phyloP scores from a whole-genome alignment of 2,113 vertebrate species.

The Casuarius casuarius region DNA sequence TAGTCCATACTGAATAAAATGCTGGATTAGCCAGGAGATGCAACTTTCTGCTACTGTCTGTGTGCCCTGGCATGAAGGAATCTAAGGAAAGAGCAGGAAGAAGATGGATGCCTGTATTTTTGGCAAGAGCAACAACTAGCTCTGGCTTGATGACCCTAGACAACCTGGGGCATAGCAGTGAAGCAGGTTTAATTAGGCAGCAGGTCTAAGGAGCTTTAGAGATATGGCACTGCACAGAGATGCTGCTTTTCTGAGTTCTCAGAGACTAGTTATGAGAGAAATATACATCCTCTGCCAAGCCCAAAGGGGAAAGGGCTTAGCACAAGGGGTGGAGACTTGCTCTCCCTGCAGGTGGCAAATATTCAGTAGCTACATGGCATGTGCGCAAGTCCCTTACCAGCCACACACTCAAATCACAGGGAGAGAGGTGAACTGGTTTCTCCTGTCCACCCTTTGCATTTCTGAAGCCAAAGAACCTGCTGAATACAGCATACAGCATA shows the following conservation, averaged over 20 bases:
- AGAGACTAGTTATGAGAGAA: not conserved
- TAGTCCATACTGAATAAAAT: slow-evolving; percentile 7
- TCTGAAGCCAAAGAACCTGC: not conserved
- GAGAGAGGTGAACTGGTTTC: not conserved
- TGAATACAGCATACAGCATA: not conserved
- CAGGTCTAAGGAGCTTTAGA: not conserved
- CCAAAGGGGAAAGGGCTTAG: slow-evolving; percentile 16
- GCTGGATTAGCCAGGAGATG: slow-evolving; percentile 16
- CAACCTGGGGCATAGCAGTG: slow-evolving; percentile 49
- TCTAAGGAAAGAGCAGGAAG: slow-evolving; percentile 13
- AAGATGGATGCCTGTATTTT: not conserved
- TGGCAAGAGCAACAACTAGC: slow-evolving; percentile 25
- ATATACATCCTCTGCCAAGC: slow-evolving; percentile 3
- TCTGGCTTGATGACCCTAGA: slow-evolving; percentile 48
- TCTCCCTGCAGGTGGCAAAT: not conserved
- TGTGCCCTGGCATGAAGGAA: slow-evolving; percentile 8
- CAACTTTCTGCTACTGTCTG: slow-evolving; percentile 27
- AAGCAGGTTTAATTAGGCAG: slow-evolving; percentile 47
- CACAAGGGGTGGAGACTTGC: slow-evolving; percentile 12
- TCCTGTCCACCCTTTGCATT: not conserved
- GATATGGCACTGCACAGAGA: not conserved
- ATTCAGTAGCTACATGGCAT: not conserved
- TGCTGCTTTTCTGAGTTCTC: slow-evolving; percentile 4
- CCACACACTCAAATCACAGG: not conserved
- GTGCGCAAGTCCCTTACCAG: not conserved